Base-by-base conservation (phyloP, 2,113 vertebrate genomes). In the Rhizomys pruinosus region DNA sequence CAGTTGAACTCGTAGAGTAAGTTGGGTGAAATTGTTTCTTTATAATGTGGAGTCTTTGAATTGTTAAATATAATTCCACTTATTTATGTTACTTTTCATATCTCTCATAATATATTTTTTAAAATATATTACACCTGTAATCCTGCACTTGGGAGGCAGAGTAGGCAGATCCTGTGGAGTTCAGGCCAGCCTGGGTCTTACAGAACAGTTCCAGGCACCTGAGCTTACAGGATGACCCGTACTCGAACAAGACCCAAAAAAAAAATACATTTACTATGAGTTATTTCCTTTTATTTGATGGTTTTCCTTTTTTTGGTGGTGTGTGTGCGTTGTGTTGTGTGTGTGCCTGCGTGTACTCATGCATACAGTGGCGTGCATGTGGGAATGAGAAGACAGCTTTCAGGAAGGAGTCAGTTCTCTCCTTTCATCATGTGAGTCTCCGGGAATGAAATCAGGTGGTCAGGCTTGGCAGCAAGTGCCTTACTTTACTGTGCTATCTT, bases 21-120 rank as follows among this genome's bases (percentile, higher is more conserved):
- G 22, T 77, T 86, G 12, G 47, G 11, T 90, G 42, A 71, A 90
- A 74, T 73, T 37, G 23, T 17, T 68, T 66, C 37, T 66, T 69
- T n/a, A 29, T 90, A 34, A 32, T 47, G 27, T 93, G 34, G 27
- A 76, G 17, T 90, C 57, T 92, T 52, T 68, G 37, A 86, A 22
- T 95, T 42, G 52, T 44, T 81, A 52, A 89, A 90, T 90, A 57
- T 86, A 27, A 69, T 69, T 71, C 64, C 29, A 72, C 71, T 81
- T 11, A 52, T 52, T 52, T 52, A 52, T 7, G 57, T 66, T 59
- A 23, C 55, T 64, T 93, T 87, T 77, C 61, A 63, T 15, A 52
- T 93, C 44, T 93, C 44, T 84, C 34, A 80, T n/a, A n/a, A n/a
- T n/a, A n/a, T n/a, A n/a, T n/a, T n/a, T n/a, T n/a, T n/a, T n/a